Conservation (phyloP, 35 echinoderm and acorn worm species). For the Holothuria glaberrima region DNA sequence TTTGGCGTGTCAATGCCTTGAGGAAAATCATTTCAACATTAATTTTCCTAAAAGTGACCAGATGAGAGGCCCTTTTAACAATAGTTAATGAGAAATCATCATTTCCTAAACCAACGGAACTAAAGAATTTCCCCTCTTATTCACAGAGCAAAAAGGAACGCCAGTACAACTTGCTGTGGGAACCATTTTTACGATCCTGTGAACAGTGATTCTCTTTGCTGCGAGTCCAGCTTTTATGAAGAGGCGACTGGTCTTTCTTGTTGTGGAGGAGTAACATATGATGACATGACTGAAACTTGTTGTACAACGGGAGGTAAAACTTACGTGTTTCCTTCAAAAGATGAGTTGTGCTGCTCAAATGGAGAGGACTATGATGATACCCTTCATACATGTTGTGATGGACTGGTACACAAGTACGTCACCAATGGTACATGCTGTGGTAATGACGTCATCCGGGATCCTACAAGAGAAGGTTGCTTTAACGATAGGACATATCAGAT, state of each 20-base stretch:
- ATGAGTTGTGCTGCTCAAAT: neutral
- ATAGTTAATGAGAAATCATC: neutral
- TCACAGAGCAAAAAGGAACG: neutral
- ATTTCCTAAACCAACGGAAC: neutral
- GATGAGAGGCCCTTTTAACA: too few relatives aligned
- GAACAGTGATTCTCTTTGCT: neutral
- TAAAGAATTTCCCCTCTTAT: neutral
- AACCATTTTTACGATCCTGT: neutral
- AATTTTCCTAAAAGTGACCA: too few relatives aligned
- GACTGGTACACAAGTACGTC: conserved; percentile 6
- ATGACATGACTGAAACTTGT: neutral
- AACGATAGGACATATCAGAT: too few relatives aligned
- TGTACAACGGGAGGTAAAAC: conserved; percentile 12
- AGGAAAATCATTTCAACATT: neutral
- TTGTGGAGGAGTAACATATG: neutral
- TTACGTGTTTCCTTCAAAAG: neutral
- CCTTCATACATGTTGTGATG: conserved; percentile 5
- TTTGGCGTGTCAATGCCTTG: neutral
- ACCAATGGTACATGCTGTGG: conserved; percentile 7
- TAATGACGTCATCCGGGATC: conserved; percentile 28
- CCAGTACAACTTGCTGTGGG: neutral
- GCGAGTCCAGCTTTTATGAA: conserved; percentile 1
- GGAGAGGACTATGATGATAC: neutral
- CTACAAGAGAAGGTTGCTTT: neutral
- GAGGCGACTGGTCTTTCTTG: neutral